Evolutionary conservation across 2,797 vertebrate species (phyloP), one percentile per base, ranked within the genome.

Genomic region (Enteromius paludinosus): DNA sequence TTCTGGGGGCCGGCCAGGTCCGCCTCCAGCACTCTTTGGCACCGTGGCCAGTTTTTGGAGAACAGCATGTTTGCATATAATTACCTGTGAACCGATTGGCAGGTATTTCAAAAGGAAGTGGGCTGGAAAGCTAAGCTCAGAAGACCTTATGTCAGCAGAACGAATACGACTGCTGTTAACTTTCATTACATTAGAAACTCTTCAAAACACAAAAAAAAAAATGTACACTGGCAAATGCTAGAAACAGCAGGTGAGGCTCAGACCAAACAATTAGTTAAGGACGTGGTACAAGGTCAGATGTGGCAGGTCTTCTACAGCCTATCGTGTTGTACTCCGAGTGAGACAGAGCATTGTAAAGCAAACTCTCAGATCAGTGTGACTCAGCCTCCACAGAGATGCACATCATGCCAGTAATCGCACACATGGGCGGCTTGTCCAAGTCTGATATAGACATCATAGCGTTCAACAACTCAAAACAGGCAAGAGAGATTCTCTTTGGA

Each of bases 71-170:
- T 92, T 92, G 89, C 87, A 85, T 88, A 83, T 90, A 91, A 91
- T 93, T 94, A 94, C 92, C 92, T 93, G 90, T 85, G 90, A 94
- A 91, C 86, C 88, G 88, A 90, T 90, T 93, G 92, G 91, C 92
- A 91, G 88, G 83, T 91, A 88, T 89, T 93, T 93, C 87, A 92
- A 90, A 91, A 89, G 83, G 86, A 88, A 86, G 83, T 87, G 78
- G 89, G 88, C 88, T 90, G 90, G 91, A 89, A 92, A 64, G 43
- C 69, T 11, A 73, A 52, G 43, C 71, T 25, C 74, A 74, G 91
- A 92, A 89, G 86, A 79, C 88, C 89, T 91, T 90, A 92, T 92
- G 90, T 92, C 87, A 89, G 85, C 70, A 77, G 33, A 52, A 66
- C 14, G 17, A 30, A 5, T 62, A 83, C 86, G 82, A 70, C n/a